A percentile compares a stretch with the other conserved stretches of the same genome.
phyloP scores from a whole-genome alignment of 2,113 vertebrate species.

The Todiramphus chloris region DNA sequence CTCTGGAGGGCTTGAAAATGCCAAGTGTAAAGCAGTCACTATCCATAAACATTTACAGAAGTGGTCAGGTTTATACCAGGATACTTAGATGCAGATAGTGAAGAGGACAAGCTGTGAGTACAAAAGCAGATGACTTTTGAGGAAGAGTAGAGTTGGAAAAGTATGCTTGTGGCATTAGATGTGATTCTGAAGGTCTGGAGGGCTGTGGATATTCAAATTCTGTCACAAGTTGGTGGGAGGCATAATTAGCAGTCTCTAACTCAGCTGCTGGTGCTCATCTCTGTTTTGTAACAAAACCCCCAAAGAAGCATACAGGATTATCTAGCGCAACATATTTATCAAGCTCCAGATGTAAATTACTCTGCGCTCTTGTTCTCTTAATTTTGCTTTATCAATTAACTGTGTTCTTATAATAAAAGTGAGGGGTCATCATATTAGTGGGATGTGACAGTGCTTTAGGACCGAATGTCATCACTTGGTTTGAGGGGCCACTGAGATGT shows the following conservation, averaged over 20 bases:
- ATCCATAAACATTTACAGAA: not conserved
- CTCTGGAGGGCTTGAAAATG: not conserved
- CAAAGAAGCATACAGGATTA: not conserved
- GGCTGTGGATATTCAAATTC: not conserved
- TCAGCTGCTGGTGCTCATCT: not conserved
- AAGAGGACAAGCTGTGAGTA: not conserved
- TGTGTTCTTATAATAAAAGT: not conserved
- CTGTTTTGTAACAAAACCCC: not conserved
- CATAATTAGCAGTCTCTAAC: not conserved
- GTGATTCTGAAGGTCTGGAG: not conserved
- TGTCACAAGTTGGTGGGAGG: not conserved
- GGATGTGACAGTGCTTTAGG: not conserved
- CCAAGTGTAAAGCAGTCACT: not conserved
- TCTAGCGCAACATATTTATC: not conserved
- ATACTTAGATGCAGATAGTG: not conserved
- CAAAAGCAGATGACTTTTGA: not conserved
- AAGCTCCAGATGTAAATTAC: not conserved
- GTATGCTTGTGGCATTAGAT: not conserved
- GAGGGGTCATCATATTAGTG: not conserved
- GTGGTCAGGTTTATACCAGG: not conserved
- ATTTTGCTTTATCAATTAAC: not conserved
- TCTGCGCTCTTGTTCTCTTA: not conserved
- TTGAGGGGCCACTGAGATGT: not conserved
- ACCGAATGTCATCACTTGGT: not conserved
- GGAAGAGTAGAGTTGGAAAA: not conserved